phyloP scores from a whole-genome alignment of 2,797 vertebrate genomes.

The Graptemys geographica region DNA sequence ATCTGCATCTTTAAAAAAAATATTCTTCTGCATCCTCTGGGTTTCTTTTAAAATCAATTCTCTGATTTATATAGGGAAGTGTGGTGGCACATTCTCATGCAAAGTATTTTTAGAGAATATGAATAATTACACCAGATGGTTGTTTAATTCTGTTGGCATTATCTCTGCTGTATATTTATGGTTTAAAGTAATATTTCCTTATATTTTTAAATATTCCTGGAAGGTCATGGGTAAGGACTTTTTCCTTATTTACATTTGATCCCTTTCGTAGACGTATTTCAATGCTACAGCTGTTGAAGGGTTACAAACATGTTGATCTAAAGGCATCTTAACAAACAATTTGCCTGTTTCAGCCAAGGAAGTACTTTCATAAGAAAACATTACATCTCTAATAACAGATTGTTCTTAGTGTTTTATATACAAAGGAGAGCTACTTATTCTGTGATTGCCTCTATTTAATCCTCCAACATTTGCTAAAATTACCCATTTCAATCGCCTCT shows the following conservation, averaged over 20 bases:
- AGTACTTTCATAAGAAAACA: constrained; percentile 15
- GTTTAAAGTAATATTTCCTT: constrained; percentile 76
- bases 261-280: constrained; percentile 50
- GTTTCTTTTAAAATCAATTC: constrained; percentile 68
- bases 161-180: constrained; percentile 79
- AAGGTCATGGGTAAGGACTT: constrained; percentile 50
- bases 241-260: constrained; percentile 61
- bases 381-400: constrained; percentile 54
- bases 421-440: constrained; percentile 40
- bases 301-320: constrained; percentile 60
- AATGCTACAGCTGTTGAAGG: constrained; percentile 52
- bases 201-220: constrained; percentile 65
- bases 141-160: constrained; percentile 81
- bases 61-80: constrained; percentile 70
- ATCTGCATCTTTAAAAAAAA: constrained; percentile 2
- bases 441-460: constrained; percentile 59
- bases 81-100: constrained; percentile 69
- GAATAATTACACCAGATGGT: constrained; percentile 83
- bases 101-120: constrained; percentile 81
- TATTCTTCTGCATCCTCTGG: constrained; percentile 43
- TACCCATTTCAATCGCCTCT: constrained; percentile 20
- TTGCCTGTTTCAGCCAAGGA: constrained; percentile 8
- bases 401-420: constrained; percentile 39
- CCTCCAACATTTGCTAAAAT: constrained; percentile 57
- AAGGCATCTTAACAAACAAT: constrained; percentile 51